A percentile compares a stretch with the other conserved stretches of the same genome.
Evolutionary conservation across 2,113 vertebrate species (phyloP).

Genomic region (Spilogale gracilis): DNA sequence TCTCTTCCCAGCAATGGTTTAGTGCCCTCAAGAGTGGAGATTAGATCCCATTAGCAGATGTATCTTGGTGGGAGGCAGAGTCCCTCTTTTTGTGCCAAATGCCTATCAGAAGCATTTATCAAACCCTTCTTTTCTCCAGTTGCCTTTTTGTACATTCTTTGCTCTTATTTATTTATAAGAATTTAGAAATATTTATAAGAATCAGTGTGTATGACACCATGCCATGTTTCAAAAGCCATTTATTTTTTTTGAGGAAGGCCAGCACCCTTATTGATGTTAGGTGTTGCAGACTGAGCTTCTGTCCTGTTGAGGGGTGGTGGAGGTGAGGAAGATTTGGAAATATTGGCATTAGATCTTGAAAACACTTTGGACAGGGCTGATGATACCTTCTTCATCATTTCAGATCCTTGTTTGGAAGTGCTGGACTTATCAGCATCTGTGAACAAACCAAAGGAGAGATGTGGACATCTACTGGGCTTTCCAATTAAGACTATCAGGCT

Average conservation of each 20-base stretch:
- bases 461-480: background rate
- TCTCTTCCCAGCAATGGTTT: background rate
- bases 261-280: background rate
- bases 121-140: background rate
- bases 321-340: background rate
- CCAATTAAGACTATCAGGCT: background rate
- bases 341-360: background rate
- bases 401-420: background rate
- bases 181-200: slow-evolving; percentile 20
- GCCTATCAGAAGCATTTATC: background rate
- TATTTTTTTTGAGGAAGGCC: slow-evolving; percentile 34
- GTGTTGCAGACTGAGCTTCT: background rate
- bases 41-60: background rate
- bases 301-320: background rate
- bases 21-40: background rate
- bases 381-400: slow-evolving; percentile 13
- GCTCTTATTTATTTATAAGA: background rate
- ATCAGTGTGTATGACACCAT: background rate
- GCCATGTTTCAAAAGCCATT: background rate
- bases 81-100: background rate
- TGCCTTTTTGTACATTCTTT: background rate
- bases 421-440: slow-evolving; percentile 12
- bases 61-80: background rate
- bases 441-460: slow-evolving; percentile 36
- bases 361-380: background rate